Evolutionary conservation across 2,888 invertebrate genomes (phyloP), one percentile per base, ranked within the genome.

Genomic region (Camponotus fellah): DNA sequence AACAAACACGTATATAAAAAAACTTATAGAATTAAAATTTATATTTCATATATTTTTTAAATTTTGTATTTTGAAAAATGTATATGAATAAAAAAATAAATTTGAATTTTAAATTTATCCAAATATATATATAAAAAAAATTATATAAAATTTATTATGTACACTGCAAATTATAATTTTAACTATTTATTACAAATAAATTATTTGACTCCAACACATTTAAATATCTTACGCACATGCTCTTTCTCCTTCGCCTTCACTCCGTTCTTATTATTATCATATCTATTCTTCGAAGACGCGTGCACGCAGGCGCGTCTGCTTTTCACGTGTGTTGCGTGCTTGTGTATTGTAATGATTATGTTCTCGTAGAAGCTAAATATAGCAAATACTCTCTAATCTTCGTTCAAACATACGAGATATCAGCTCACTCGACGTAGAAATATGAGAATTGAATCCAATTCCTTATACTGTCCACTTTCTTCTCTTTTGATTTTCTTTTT

Each of bases 321-420:
- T n/a, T 64, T 64, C 85, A 88, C 84, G 85, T 85, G 89, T 72
- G 49, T 46, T 46, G 64, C 32, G 60, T 62, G 69, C 65, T 77
- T 56, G 77, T 82, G 65, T 85, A 69, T 69, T 64, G 58, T 72
- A 68, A 68, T 74, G 58, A 83, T 89, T 91, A 91, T 91, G 89
- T 86, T 81, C 86, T 90, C 85, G 85, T 84, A 77, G 69, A 80
- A 60, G 84, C 91, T 91, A 91, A 91, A 91, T 90, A 91, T 91
- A 91, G 91, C 86, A 37, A 58, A 21, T 75, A 64, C 66, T 82
- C 88, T 91, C 82, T 62, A 71, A 49, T 49, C 68, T 77, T 56
- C 66, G 83, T 85, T 89, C 85, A 89, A 86, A 91, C 84, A 86
- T 53, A 69, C 62, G 64, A 66, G 82, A 88, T 85, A 85, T 88